A percentile compares a stretch with the other conserved stretches of the same genome.
Evolutionary conservation across 2,797 vertebrate genomes (phyloP).

Genomic region (Gobio occitaniae): DNA sequence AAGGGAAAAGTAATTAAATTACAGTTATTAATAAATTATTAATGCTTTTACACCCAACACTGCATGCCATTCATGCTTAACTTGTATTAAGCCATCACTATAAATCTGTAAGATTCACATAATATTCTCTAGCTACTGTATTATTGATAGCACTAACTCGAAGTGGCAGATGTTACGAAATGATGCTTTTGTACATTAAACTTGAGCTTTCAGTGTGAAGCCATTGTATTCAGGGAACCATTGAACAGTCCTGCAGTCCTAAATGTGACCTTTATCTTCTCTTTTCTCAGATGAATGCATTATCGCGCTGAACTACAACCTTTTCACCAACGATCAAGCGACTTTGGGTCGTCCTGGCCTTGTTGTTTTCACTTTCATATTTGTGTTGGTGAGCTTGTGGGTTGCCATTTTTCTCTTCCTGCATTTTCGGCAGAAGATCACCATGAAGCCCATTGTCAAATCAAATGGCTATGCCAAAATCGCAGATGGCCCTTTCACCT

Average conservation of each 20-base stretch:
- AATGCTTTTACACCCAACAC: not conserved
- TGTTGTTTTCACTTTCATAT: conserved; percentile 70
- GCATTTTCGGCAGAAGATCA: conserved; percentile 68
- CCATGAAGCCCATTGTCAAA: conserved; percentile 61
- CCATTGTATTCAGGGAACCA: not conserved
- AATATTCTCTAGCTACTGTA: not conserved
- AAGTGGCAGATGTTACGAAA: not conserved
- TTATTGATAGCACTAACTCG: not conserved
- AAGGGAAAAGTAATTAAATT: not conserved
- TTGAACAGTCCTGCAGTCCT: not conserved
- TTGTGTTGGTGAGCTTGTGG: conserved; percentile 78
- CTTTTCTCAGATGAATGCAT: conserved; percentile 77
- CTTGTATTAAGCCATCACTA: not conserved
- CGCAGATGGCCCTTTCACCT: conserved; percentile 54
- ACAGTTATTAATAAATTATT: not conserved
- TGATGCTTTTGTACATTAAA: not conserved
- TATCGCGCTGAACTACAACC: conserved; percentile 68
- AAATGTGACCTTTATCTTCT: conserved; percentile 19
- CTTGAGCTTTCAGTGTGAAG: not conserved
- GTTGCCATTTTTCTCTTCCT: conserved; percentile 78
- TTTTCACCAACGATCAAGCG: conserved; percentile 6
- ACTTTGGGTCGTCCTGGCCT: conserved; percentile 64
- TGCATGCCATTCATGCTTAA: not conserved
- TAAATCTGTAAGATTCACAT: not conserved
- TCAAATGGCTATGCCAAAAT: conserved; percentile 82